phyloP scores from a whole-genome alignment of 2,113 vertebrate species.

The Cariama cristata region DNA sequence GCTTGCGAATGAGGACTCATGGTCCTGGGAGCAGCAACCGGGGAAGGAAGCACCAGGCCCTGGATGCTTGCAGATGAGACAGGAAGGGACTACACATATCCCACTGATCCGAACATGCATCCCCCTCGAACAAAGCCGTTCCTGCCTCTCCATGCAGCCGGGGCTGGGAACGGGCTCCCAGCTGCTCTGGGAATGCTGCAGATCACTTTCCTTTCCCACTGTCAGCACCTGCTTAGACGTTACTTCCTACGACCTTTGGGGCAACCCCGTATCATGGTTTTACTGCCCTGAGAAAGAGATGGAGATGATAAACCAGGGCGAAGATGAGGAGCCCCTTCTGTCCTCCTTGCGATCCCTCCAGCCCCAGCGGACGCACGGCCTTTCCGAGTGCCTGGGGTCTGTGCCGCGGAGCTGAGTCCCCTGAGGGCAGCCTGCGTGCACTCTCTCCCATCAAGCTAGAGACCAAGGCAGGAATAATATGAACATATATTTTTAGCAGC shows the following conservation, averaged over 20 bases:
- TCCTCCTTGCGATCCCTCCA: neutral
- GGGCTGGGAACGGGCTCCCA: slow-evolving; percentile 32
- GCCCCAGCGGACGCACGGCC: neutral
- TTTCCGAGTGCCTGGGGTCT: neutral
- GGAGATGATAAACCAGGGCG: neutral
- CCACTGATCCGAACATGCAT: neutral
- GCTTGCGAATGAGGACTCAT: neutral
- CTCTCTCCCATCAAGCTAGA: slow-evolving; percentile 44
- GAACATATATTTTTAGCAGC: slow-evolving; percentile 71
- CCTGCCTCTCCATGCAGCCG: neutral
- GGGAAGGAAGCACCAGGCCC: slow-evolving; percentile 15
- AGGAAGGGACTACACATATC: slow-evolving; percentile 65
- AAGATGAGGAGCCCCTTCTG: neutral
- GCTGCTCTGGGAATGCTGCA: slow-evolving; percentile 8
- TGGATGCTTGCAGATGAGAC: neutral
- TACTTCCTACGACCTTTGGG: neutral
- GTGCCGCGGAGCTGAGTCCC: neutral
- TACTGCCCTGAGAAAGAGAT: slow-evolving; percentile 48
- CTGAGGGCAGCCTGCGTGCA: slow-evolving; percentile 9
- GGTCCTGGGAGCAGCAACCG: neutral
- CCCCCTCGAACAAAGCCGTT: neutral
- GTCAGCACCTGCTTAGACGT: slow-evolving; percentile 65
- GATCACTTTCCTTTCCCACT: slow-evolving; percentile 64
- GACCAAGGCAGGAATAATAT: slow-evolving; percentile 40
- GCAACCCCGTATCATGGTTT: neutral